phyloP scores from a whole-genome alignment of 2,113 vertebrate genomes.

The Corynorhinus townsendii region DNA sequence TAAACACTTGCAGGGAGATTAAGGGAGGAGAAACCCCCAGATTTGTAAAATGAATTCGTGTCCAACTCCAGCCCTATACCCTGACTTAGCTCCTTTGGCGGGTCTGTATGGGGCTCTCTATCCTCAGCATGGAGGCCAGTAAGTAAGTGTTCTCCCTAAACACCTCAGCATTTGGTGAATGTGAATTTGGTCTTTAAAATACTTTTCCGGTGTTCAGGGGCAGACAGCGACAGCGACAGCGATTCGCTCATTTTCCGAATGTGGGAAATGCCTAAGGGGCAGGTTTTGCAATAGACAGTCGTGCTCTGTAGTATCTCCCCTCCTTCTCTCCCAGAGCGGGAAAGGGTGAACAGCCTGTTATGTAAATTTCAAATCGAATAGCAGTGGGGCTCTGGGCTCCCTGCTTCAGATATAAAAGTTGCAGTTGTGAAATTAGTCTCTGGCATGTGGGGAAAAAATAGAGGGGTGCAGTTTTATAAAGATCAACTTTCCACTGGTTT shows the following conservation, averaged over 20 bases:
- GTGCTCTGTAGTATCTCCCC: not conserved
- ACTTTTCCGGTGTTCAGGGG: not conserved
- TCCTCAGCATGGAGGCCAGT: not conserved
- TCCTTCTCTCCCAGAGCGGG: too few species aligned
- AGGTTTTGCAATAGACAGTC: not conserved
- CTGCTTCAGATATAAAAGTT: conserved; percentile 53
- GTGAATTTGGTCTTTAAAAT: not conserved
- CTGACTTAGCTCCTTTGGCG: not conserved
- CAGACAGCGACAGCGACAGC: not conserved
- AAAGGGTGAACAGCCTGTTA: not conserved
- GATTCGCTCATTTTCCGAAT: not conserved
- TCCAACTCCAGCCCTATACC: not conserved
- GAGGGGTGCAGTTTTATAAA: not conserved
- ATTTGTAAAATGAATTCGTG: not conserved
- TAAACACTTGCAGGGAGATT: not conserved
- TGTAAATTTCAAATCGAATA: conserved; percentile 33
- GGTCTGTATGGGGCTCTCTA: not conserved
- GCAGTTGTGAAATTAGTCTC: conserved; percentile 62
- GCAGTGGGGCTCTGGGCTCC: conserved; percentile 32
- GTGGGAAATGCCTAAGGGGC: not conserved
- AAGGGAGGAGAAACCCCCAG: not conserved
- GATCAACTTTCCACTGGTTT: conserved; percentile 24
- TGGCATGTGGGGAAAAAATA: not conserved
- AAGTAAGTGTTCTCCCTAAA: not conserved
- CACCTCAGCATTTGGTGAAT: not conserved